Evolutionary conservation across 2,113 vertebrate species (phyloP).

Genomic region (Porphyrio hochstetteri): DNA sequence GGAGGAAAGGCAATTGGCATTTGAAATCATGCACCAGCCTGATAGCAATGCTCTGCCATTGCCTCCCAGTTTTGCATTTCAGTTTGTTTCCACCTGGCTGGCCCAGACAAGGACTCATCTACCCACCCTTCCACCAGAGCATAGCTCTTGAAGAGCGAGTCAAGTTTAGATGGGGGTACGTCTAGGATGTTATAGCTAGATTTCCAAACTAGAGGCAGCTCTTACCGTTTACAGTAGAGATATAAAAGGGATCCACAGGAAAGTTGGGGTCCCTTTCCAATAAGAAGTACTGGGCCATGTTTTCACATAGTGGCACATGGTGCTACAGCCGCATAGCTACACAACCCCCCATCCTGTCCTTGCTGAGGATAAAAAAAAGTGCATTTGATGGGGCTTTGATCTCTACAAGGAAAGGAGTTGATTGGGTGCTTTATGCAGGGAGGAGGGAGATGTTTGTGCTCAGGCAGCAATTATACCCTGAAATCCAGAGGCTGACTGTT

Average conservation of each 20-base stretch:
- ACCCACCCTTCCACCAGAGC: not conserved
- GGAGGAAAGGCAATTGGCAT: not conserved
- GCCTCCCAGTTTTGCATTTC: not conserved
- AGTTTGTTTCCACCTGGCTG: not conserved
- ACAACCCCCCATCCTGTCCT: not conserved
- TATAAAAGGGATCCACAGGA: not conserved
- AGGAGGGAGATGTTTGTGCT: constrained; percentile 53
- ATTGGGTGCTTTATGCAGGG: not conserved
- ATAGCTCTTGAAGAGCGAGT: not conserved
- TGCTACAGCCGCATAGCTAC: not conserved
- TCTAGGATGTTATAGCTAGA: not conserved
- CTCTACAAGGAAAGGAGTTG: not conserved
- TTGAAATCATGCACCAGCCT: constrained; percentile 2
- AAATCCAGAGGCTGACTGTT: constrained; percentile 69
- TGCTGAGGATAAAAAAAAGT: not conserved
- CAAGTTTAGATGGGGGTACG: not conserved
- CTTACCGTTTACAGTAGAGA: not conserved
- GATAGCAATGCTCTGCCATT: not conserved
- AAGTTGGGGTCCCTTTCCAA: not conserved
- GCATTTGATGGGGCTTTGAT: constrained; percentile 27
- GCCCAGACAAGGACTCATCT: not conserved
- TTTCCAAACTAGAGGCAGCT: not conserved
- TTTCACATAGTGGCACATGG: not conserved
- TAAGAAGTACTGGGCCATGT: not conserved
- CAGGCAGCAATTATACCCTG: constrained; percentile 72